Percentiles rank a stretch among this genome's conserved stretches.
Evolutionary conservation across 2,888 invertebrate species (phyloP).

Genomic region (Epiblema foenella): DNA sequence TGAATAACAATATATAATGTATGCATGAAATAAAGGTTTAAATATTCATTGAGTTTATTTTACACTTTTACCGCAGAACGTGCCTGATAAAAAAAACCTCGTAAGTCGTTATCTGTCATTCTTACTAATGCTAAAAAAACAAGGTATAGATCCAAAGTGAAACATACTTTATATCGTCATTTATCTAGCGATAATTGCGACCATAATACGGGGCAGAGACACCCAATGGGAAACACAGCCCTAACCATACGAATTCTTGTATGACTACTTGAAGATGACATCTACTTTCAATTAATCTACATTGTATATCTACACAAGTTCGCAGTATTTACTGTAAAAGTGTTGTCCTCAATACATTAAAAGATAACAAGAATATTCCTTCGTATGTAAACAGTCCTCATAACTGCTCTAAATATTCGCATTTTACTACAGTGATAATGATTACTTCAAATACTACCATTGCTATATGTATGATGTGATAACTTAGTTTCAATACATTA

Average conservation of each 20-base stretch:
- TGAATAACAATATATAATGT: too few species aligned
- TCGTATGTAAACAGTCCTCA: slow-evolving; percentile 11
- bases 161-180: too few species aligned
- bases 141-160: too few species aligned
- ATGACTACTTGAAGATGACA: background rate
- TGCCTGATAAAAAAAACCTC: too few species aligned
- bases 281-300: background rate
- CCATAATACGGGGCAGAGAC: too few species aligned
- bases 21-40: too few species aligned
- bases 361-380: slow-evolving; percentile 19
- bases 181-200: too few species aligned
- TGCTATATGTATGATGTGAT: background rate
- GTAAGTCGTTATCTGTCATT: too few species aligned
- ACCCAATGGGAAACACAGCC: background rate
- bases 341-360: background rate
- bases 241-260: background rate
- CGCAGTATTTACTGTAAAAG: background rate
- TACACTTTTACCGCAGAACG: too few species aligned
- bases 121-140: too few species aligned
- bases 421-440: background rate
- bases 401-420: background rate
- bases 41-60: too few species aligned
- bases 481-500: slow-evolving; percentile 1
- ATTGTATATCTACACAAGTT: background rate
- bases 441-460: slow-evolving; percentile 2